Evolutionary conservation across 2,113 vertebrate genomes (phyloP), one percentile per base, ranked within the genome.

Genomic region (Motacilla tschutschensis): DNA sequence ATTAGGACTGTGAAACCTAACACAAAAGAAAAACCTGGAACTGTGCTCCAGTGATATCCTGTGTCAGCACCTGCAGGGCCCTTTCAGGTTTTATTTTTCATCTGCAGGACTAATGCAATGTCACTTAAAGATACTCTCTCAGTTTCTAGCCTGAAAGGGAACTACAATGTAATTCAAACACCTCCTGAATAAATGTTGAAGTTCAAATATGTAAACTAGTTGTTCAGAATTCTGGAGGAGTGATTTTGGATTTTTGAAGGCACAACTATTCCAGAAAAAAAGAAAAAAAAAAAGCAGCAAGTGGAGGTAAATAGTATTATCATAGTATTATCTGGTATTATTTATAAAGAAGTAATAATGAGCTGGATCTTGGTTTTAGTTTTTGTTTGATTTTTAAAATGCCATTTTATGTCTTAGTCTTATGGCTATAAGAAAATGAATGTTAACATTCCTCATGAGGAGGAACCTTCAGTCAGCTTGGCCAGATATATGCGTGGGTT

Each of bases 321-420:
- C 33, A 57, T n/a, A 36, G 2, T 51, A 35, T 40, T 44, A 25
- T 48, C 58, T 31, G 5, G 2, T 47, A 24, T n/a, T 63, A 19
- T 71, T 78, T 38, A 2, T 31, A 65, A 62, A 35, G 1, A 66
- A 31, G 5, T 7, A 50, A 3, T 12, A 77, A n/a, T 0, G 16
- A 59, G 2, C 4, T 38, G 7, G 2, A 2, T 2, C 20, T 48
- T 43, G 5, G 10, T 26, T 64, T n/a, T 10, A 28, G 3, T 9
- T 69, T 73, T 48, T 5, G 2, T 43, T 57, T 22, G 2, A 18
- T 59, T 43, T 26, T 64, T 33, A 24, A 62, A 58, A 51, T 13
- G 5, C 7, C 9, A 21, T 38, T 75, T 63, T 43, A 17, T n/a
- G 5, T 62, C 8, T 13, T 63, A 63, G 15, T n/a, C 8, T 44